These are phyloP conservation scores for Agrotis puta DNA, from an alignment of 2,888 invertebrate genomes.

Conservation along the genomic window DNA sequence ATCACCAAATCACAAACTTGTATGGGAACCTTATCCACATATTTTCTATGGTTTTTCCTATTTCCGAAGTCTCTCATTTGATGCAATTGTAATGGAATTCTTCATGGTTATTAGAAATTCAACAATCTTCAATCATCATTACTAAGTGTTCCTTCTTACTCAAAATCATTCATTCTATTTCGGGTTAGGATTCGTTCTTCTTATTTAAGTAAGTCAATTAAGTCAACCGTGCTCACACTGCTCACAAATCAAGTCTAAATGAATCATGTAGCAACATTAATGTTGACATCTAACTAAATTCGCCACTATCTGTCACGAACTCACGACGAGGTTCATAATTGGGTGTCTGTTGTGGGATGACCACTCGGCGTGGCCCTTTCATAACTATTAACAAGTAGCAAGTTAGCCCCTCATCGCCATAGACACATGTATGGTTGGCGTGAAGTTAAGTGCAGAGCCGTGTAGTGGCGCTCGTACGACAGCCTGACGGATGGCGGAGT, in stretches of 20 bases:
- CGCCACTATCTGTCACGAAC: conserved; percentile 70
- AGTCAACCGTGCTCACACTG: neutral
- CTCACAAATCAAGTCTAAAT: conserved; percentile 39
- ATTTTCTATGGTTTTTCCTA: neutral
- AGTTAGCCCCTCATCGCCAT: conserved; percentile 82
- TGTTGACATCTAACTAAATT: conserved; percentile 48
- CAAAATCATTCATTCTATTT: neutral
- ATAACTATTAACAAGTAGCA: conserved; percentile 83
- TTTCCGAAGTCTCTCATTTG: neutral
- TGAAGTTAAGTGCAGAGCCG: conserved; percentile 87
- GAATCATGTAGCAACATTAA: conserved; percentile 41
- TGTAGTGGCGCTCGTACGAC: conserved; percentile 81
- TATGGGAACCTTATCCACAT: too few relatives aligned
- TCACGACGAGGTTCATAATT: conserved; percentile 72
- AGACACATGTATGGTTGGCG: conserved; percentile 84
- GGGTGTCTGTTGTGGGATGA: conserved; percentile 75
- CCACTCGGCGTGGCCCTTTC: conserved; percentile 77
- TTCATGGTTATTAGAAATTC: neutral
- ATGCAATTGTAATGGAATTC: neutral
- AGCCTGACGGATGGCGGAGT: conserved; percentile 86
- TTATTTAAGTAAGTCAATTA: neutral
- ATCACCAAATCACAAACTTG: too few relatives aligned
- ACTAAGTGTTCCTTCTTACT: neutral
- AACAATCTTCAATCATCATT: neutral
- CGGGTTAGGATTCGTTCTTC: neutral